Evolutionary conservation across 92 coral and sea anemone species (phyloP).

Genomic region (Actinostola sp.): DNA sequence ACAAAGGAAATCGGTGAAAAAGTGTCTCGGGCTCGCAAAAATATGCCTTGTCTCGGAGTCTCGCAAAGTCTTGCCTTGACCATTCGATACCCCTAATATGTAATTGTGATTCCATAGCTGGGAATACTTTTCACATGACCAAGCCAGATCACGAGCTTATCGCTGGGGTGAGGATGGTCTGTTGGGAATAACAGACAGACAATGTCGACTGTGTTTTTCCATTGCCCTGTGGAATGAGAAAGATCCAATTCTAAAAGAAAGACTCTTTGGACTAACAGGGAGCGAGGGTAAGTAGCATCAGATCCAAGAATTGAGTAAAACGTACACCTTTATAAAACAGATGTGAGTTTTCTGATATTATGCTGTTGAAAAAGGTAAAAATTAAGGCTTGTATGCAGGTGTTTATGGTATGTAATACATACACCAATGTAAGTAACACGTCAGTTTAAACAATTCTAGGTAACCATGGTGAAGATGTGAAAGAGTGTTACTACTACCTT

Average conservation of each 20-base stretch:
- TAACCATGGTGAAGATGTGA: slow-evolving; percentile 99
- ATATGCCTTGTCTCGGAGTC: too few relatives aligned
- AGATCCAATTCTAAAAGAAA: slow-evolving; percentile 91
- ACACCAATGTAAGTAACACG: not conserved
- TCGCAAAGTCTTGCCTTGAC: too few relatives aligned
- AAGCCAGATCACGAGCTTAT: slow-evolving; percentile 93
- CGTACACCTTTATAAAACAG: too few relatives aligned
- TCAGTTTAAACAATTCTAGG: slow-evolving; percentile 68
- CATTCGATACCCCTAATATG: not conserved
- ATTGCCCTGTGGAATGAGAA: slow-evolving; percentile 97
- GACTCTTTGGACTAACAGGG: slow-evolving; percentile 97
- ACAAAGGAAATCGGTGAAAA: not conserved
- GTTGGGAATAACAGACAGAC: slow-evolving; percentile 89
- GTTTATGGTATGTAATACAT: too few relatives aligned
- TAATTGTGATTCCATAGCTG: slow-evolving; percentile 65
- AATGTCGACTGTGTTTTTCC: slow-evolving; percentile 92
- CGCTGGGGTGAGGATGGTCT: slow-evolving; percentile 99
- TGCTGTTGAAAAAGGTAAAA: too few relatives aligned
- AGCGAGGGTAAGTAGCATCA: slow-evolving; percentile 73
- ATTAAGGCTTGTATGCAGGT: too few relatives aligned
- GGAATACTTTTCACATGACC: slow-evolving; percentile 97
- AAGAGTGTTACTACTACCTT: slow-evolving; percentile 97
- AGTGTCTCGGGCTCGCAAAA: too few relatives aligned
- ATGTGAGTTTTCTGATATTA: too few relatives aligned
- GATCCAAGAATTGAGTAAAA: not conserved